These are phyloP conservation scores for Habrosyne pyritoides DNA, from an alignment of 2,888 invertebrate species.

Conservation along the genomic window DNA sequence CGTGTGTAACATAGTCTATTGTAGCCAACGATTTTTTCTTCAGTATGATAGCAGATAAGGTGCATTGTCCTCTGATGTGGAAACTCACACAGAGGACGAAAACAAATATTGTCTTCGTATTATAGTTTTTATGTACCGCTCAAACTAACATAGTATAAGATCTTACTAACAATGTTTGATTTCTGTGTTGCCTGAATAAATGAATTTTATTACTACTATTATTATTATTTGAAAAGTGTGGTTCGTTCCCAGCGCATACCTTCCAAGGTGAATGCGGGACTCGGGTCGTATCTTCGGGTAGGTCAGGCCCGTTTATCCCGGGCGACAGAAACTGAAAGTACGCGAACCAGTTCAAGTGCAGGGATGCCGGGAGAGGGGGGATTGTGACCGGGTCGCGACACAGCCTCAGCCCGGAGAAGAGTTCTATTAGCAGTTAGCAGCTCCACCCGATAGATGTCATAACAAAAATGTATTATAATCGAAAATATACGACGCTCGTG, in stretches of 20 bases:
- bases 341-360: slow-evolving; percentile 73
- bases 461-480: slow-evolving; percentile 23
- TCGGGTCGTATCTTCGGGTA: slow-evolving; percentile 53
- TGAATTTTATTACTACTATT: too few relatives aligned
- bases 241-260: neutral
- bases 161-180: too few relatives aligned
- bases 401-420: slow-evolving; percentile 35
- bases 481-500: neutral
- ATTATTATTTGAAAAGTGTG: neutral
- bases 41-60: too few relatives aligned
- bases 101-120: too few relatives aligned
- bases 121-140: too few relatives aligned
- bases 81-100: too few relatives aligned
- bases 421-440: neutral
- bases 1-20: too few relatives aligned
- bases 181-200: too few relatives aligned
- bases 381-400: slow-evolving; percentile 56
- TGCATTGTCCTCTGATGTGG: too few relatives aligned
- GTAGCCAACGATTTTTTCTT: too few relatives aligned
- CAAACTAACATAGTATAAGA: too few relatives aligned
- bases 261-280: neutral
- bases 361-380: slow-evolving; percentile 36
- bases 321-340: slow-evolving; percentile 69
- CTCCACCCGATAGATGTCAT: slow-evolving; percentile 10
- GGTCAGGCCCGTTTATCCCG: slow-evolving; percentile 61